A percentile compares a stretch with the other conserved stretches of the same genome.
phyloP scores from a whole-genome alignment of 2,797 vertebrate genomes.

The Aplochiton taeniatus region DNA sequence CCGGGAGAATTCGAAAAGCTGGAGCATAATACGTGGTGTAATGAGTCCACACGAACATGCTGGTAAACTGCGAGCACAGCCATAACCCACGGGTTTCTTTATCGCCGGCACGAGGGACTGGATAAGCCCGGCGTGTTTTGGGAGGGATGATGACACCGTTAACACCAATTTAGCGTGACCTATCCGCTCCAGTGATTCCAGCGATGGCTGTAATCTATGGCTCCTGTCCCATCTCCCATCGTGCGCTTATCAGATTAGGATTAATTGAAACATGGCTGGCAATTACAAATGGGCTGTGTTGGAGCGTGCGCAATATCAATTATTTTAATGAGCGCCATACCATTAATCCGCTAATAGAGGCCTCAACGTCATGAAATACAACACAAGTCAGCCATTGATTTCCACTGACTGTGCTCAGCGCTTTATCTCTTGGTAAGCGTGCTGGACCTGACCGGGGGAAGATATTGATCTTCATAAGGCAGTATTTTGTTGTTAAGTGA shows the following conservation, averaged over 20 bases:
- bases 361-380: constrained; percentile 62
- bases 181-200: constrained; percentile 47
- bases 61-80: constrained; percentile 7
- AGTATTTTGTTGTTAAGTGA: constrained; percentile 67
- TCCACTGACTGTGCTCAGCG: constrained; percentile 60
- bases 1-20: constrained; percentile 55
- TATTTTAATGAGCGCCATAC: constrained; percentile 69
- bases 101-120: constrained; percentile 56
- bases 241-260: constrained; percentile 61
- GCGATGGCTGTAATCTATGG: constrained; percentile 48
- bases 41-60: not conserved
- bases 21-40: constrained; percentile 43
- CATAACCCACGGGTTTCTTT: constrained; percentile 27
- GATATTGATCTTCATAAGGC: constrained; percentile 73
- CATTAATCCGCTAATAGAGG: constrained; percentile 66
- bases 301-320: constrained; percentile 52
- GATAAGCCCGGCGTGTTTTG: constrained; percentile 60
- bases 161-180: constrained; percentile 65
- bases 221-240: constrained; percentile 18
- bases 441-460: constrained; percentile 52
- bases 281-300: constrained; percentile 65
- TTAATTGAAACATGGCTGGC: constrained; percentile 70
- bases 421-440: constrained; percentile 50
- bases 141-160: constrained; percentile 56
- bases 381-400: constrained; percentile 72